phyloP scores from a whole-genome alignment of 1,140 invertebrate species.

The Spodoptera litura region DNA sequence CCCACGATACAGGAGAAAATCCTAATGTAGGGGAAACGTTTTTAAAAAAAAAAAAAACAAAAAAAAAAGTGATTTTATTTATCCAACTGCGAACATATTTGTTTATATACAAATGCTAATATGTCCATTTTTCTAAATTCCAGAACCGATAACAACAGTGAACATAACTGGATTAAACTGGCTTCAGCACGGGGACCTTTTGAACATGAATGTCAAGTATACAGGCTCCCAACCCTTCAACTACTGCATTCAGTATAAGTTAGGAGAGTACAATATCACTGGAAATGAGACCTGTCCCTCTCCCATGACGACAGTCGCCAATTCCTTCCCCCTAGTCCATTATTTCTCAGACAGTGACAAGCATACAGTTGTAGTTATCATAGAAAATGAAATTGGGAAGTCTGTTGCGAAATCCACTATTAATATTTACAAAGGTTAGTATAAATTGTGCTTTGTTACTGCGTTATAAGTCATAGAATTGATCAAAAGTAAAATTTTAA shows the following conservation, averaged over 20 bases:
- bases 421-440: conserved; percentile 92
- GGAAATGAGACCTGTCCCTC: conserved; percentile 91
- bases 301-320: conserved; percentile 79
- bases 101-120: neutral
- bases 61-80: too few relatives aligned
- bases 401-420: conserved; percentile 90
- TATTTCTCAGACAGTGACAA: conserved; percentile 89
- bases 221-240: conserved; percentile 90
- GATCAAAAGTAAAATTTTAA: too few relatives aligned
- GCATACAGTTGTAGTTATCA: conserved; percentile 91
- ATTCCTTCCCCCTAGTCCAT: conserved; percentile 88
- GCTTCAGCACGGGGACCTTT: conserved; percentile 92
- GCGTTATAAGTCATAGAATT: too few relatives aligned
- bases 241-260: conserved; percentile 88
- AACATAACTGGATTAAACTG: conserved; percentile 91
- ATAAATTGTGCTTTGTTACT: conserved; percentile 15
- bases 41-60: too few relatives aligned
- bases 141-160: conserved; percentile 90
- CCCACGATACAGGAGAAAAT: too few relatives aligned
- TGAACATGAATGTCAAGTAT: conserved; percentile 90
- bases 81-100: neutral
- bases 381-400: conserved; percentile 91
- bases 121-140: conserved; percentile 55
- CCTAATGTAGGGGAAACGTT: too few relatives aligned
- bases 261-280: conserved; percentile 91